Base-by-base conservation (phyloP, 2,797 vertebrate genomes). In the Schizopygopsis malacanthus region DNA sequence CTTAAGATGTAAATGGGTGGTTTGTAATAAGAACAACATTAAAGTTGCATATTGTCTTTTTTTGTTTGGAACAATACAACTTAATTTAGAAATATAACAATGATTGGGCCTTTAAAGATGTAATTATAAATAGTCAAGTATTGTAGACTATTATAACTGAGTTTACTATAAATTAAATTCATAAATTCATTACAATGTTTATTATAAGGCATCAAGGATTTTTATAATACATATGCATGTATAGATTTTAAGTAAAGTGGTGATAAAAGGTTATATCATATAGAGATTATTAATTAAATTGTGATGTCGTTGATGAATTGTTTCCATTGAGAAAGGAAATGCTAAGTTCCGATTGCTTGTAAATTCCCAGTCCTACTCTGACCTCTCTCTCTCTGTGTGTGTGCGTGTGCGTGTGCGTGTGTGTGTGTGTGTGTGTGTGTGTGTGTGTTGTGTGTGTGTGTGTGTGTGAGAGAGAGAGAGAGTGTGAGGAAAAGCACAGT, bases 321-420 rank as follows among this genome's bases (percentile, higher is more conserved):
- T 52, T 76, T 56, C 33, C 75, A 37, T 8, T 77, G 50, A 56
- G 6, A 77, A 39, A 54, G 28, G 33, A 56, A 77, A 8, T 54
- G 50, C 28, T 37, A 77, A 63, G 9, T 65, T 59, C 41, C 41
- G 5, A 20, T 28, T 47, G 41, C 18, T 65, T 65, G 16, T 45
- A 79, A 63, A 47, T 65, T 33, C 59, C 52, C 41, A 79, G 39
- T 10, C 41, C 15, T 47, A 28, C 78, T 63, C 13, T 79, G 77
- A n/a, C 6, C 39, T 33, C 33, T 33, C 33, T 33, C 33, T 33
- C 33, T 33, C 2, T 33, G 3, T 73, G 43, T 9, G 13, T 25
- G 15, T 63, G 18, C 8, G 20, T 56, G 6, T 28, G 28, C 28
- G 22, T n/a, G 0, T 71, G 70, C n/a, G 22, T 69, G 56, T 20